These are phyloP conservation scores for Callospermophilus lateralis DNA, from an alignment of 2,113 vertebrate genomes.

Conservation along the genomic window DNA sequence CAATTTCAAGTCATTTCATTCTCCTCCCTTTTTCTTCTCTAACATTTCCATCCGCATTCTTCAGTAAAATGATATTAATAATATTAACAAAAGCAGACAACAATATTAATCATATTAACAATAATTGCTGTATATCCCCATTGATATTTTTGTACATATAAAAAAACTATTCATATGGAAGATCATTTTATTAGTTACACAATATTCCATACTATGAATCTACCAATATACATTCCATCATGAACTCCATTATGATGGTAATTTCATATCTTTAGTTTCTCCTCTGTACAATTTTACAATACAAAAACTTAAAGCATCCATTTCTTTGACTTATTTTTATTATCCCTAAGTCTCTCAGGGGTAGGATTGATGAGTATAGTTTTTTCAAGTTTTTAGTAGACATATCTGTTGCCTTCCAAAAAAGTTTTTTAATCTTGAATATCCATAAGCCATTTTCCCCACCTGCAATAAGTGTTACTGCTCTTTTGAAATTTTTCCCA, in stretches of 20 bases:
- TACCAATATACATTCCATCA: not conserved
- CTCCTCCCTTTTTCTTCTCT: not conserved
- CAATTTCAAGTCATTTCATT: not conserved
- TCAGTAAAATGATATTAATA: not conserved
- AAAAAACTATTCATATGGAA: not conserved
- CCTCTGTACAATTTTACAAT: not conserved
- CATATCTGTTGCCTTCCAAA: slow-evolving; percentile 21
- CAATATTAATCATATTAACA: not conserved
- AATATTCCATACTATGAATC: not conserved
- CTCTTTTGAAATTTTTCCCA: slow-evolving; percentile 63
- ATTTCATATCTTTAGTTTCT: not conserved
- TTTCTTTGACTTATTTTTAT: slow-evolving; percentile 18
- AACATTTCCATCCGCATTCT: not conserved
- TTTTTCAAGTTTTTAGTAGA: slow-evolving; percentile 38
- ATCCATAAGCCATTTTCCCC: slow-evolving; percentile 39
- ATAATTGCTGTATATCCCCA: not conserved
- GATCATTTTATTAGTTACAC: not conserved
- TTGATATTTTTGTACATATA: not conserved
- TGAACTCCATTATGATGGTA: not conserved
- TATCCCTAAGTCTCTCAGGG: slow-evolving; percentile 18
- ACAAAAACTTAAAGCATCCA: not conserved
- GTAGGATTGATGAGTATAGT: not conserved
- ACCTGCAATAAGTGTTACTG: slow-evolving; percentile 63
- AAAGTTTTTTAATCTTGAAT: slow-evolving; percentile 26
- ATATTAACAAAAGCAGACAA: too few relatives aligned